These are phyloP conservation scores for Balanococcus diminutus DNA, from an alignment of 2,888 invertebrate species.

Conservation along the genomic window DNA sequence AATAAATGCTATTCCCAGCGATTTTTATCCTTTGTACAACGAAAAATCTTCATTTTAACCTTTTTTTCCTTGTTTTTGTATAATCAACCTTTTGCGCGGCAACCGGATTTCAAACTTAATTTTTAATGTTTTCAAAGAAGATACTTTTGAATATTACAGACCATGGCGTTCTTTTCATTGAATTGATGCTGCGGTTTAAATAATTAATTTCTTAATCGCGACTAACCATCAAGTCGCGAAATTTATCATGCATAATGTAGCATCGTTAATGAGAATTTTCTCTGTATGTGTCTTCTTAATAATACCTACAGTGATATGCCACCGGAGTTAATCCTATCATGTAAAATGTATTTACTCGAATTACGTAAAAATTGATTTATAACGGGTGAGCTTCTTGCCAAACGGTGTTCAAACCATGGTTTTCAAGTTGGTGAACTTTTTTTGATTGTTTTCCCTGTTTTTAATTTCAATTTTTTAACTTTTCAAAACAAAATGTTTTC, in stretches of 20 bases:
- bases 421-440: not conserved
- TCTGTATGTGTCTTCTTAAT: conserved; percentile 4
- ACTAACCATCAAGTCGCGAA: conserved; percentile 53
- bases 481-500: no score
- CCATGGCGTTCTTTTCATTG: conserved; percentile 44
- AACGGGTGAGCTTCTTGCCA: not conserved
- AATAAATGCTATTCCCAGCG: conserved; percentile 46
- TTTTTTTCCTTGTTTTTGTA: conserved; percentile 50
- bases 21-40: conserved; percentile 38
- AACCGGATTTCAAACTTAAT: conserved; percentile 54
- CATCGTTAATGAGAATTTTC: conserved; percentile 50
- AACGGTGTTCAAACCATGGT: not conserved
- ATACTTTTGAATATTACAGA: conserved; percentile 49
- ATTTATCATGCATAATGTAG: conserved; percentile 55
- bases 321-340: not conserved
- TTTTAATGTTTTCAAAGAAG: conserved; percentile 48
- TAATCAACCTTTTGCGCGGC: conserved; percentile 49
- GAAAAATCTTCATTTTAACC: conserved; percentile 50
- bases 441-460: no score
- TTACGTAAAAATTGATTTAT: not conserved
- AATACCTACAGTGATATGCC: not conserved
- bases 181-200: conserved; percentile 50
- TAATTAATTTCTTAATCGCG: conserved; percentile 54
- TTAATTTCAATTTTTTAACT: no score
- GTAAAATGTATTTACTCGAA: not conserved